A percentile compares a stretch with the other conserved stretches of the same genome.
Evolutionary conservation across 2,113 vertebrate species (phyloP).

Genomic region (Micronycteris hirsuta): DNA sequence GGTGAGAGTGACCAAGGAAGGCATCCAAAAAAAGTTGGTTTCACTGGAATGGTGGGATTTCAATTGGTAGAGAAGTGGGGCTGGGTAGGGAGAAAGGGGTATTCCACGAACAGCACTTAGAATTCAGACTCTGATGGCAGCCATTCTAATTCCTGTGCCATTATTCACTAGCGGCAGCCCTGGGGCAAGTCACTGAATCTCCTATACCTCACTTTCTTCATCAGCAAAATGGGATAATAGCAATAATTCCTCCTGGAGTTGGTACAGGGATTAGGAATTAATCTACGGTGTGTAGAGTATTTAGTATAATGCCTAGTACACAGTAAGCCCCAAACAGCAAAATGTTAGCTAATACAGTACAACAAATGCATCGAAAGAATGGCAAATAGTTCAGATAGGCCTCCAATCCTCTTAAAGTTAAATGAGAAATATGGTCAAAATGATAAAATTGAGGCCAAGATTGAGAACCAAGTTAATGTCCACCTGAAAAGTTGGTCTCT

Average conservation of each 20-base stretch:
- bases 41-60: neutral
- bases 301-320: neutral
- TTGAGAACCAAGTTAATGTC: neutral
- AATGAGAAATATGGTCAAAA: neutral
- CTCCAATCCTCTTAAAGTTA: neutral
- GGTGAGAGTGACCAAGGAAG: neutral
- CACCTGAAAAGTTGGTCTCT: neutral
- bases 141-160: neutral
- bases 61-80: neutral
- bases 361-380: neutral
- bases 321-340: neutral
- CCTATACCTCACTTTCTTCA: neutral
- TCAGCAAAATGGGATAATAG: constrained; percentile 1
- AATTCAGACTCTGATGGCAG: neutral
- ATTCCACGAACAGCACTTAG: neutral
- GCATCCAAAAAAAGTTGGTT: neutral
- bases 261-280: neutral
- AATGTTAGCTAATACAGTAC: neutral
- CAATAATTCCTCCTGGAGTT: neutral
- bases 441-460: neutral
- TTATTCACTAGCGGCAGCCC: neutral
- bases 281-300: neutral
- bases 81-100: neutral
- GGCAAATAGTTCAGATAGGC: neutral
- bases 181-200: neutral